A percentile compares a stretch with the other conserved stretches of the same genome.
Evolutionary conservation across 2,888 invertebrate species (phyloP).

Genomic region (Troides helena): DNA sequence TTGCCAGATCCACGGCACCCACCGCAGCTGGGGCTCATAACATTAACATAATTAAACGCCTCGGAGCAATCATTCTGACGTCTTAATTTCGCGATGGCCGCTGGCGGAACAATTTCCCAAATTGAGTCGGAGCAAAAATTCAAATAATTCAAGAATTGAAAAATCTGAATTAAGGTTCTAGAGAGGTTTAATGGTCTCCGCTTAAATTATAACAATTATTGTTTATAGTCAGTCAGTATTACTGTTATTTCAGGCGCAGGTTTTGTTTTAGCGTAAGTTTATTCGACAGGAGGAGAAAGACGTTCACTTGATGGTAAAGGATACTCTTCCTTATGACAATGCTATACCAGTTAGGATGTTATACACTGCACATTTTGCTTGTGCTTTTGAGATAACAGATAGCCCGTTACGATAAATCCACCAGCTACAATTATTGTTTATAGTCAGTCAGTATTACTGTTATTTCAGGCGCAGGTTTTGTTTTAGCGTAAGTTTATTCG

Average conservation of each 20-base stretch:
- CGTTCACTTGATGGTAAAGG: too few species aligned
- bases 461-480: neutral
- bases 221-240: neutral
- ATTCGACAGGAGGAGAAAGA: neutral
- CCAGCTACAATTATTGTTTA: neutral
- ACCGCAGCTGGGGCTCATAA: constrained; percentile 69
- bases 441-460: neutral
- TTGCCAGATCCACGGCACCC: constrained; percentile 67
- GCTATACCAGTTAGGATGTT: too few species aligned
- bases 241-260: neutral
- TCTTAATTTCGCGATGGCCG: constrained; percentile 79
- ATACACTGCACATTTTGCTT: too few species aligned
- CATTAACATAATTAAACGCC: constrained; percentile 81
- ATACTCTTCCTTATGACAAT: too few species aligned
- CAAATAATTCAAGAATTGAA: constrained; percentile 65
- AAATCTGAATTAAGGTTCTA: neutral
- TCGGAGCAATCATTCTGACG: constrained; percentile 76
- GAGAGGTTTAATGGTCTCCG: neutral
- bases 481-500: neutral
- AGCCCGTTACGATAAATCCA: too few species aligned
- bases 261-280: neutral
- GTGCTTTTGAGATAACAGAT: too few species aligned
- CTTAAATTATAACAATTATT: neutral
- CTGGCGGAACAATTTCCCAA: constrained; percentile 77
- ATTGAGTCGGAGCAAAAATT: constrained; percentile 79